phyloP scores from a whole-genome alignment of 2,113 vertebrate species.

The Pogonocichla stellata region DNA sequence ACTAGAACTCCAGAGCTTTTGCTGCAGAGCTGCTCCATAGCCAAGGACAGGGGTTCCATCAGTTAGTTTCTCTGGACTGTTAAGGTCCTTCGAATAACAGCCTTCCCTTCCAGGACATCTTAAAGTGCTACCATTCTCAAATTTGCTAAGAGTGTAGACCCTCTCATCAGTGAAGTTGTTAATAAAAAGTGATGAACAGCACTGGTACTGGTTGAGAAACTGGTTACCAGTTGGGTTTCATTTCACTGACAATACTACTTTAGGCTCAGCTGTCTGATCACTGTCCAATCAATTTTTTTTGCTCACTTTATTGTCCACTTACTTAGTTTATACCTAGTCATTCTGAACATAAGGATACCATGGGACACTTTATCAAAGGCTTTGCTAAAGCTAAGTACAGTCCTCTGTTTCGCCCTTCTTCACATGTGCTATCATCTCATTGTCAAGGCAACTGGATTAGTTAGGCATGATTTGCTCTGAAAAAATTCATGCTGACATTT shows the following conservation, averaged over 20 bases:
- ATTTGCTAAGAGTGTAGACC: background rate
- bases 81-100: background rate
- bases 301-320: background rate
- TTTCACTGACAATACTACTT: background rate
- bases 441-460: background rate
- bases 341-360: background rate
- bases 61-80: background rate
- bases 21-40: background rate
- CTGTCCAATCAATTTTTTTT: background rate
- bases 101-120: background rate
- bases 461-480: background rate
- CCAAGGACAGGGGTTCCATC: background rate
- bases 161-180: background rate
- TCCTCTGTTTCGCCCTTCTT: background rate
- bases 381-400: background rate
- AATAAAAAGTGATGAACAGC: background rate
- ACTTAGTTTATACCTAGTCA: background rate
- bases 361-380: background rate
- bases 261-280: background rate
- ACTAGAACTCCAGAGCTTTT: background rate
- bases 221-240: background rate
- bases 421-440: background rate
- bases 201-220: background rate
- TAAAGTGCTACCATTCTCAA: background rate
- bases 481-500: background rate